A percentile compares a stretch with the other conserved stretches of the same genome.
Conservation (phyloP, 1,140 invertebrate genomes). For the Papilio helenus region DNA sequence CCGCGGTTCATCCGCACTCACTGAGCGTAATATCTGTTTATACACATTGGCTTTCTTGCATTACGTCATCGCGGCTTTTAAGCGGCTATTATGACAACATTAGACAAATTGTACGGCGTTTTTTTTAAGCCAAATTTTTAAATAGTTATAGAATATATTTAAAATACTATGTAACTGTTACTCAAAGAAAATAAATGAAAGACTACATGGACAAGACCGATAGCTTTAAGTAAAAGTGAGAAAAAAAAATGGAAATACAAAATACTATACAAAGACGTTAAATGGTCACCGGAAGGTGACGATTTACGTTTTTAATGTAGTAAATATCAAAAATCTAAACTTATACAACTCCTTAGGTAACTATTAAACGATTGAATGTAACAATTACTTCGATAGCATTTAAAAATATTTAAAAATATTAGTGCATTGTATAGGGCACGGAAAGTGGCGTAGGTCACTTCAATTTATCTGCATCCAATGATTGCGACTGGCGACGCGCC, state of each 20-base stretch:
- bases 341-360: too few relatives aligned
- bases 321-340: too few relatives aligned
- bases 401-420: neutral
- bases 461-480: constrained; percentile 35
- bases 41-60: constrained; percentile 25
- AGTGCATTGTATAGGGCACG: neutral
- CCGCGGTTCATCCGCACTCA: constrained; percentile 10
- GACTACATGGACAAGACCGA: too few relatives aligned
- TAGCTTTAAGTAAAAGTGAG: too few relatives aligned
- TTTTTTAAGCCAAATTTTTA: neutral
- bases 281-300: too few relatives aligned
- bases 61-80: constrained; percentile 11
- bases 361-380: too few relatives aligned
- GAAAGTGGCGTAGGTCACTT: constrained; percentile 15
- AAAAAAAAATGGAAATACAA: too few relatives aligned
- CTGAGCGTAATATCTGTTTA: constrained; percentile 29
- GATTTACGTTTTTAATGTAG: too few relatives aligned
- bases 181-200: too few relatives aligned
- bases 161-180: too few relatives aligned
- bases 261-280: too few relatives aligned
- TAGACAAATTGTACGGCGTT: neutral
- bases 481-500: constrained; percentile 15
- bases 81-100: neutral
- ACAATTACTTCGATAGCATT: too few relatives aligned
- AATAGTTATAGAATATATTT: neutral